Conservation (phyloP, 2,888 invertebrate genomes). For the Harpagoxenus sublaevis region DNA sequence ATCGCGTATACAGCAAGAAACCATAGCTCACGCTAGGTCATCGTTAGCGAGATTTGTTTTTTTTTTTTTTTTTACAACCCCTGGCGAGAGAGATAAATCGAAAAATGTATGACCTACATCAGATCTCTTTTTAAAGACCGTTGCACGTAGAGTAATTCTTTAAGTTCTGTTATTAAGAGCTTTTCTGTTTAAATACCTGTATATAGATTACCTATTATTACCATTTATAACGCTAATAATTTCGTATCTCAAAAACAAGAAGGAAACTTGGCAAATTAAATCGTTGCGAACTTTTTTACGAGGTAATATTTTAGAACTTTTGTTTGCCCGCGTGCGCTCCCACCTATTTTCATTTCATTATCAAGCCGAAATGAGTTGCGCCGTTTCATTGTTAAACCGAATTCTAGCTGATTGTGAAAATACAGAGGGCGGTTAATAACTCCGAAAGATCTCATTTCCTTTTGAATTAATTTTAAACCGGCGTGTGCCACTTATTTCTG, state of each 20-base stretch:
- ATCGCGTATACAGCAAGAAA: slow-evolving; percentile 9
- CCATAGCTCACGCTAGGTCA: slow-evolving; percentile 6
- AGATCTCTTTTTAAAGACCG: not conserved
- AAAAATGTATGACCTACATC: not conserved
- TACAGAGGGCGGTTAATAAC: slow-evolving; percentile 33
- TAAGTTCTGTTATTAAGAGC: not conserved
- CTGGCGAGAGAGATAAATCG: not conserved
- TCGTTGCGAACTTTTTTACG: slow-evolving; percentile 6
- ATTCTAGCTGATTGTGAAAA: slow-evolving; percentile 37
- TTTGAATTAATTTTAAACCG: slow-evolving; percentile 35
- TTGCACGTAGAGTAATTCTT: too few species aligned
- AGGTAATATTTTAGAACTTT: slow-evolving; percentile 29
- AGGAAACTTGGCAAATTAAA: slow-evolving; percentile 3
- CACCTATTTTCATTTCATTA: slow-evolving; percentile 53
- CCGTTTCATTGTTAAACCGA: slow-evolving; percentile 29
- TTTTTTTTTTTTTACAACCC: slow-evolving; percentile 14
- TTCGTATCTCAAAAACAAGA: not conserved
- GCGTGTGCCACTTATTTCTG: not conserved
- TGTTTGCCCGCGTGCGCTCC: not conserved
- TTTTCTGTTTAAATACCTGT: not conserved
- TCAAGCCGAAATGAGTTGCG: slow-evolving; percentile 30
- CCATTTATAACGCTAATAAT: slow-evolving; percentile 1
- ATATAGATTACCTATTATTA: not conserved
- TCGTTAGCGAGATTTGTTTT: slow-evolving; percentile 16
- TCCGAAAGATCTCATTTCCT: slow-evolving; percentile 28